phyloP scores from a whole-genome alignment of 2,888 invertebrate species.

The Branchellion lobata region DNA sequence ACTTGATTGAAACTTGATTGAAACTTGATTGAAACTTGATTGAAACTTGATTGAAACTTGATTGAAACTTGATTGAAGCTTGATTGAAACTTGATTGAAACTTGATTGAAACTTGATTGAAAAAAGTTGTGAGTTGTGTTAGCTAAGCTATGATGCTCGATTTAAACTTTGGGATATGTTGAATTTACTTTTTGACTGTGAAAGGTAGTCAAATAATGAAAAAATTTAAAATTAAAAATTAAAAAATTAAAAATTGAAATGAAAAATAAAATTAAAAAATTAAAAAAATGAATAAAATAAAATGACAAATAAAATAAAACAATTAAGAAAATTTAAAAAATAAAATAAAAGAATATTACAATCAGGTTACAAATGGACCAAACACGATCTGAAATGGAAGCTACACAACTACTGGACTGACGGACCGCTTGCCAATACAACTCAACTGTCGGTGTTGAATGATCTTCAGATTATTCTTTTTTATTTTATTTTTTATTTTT shows the following conservation, averaged over 20 bases:
- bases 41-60: no score
- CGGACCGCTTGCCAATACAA: background rate
- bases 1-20: no score
- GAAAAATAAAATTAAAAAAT: background rate
- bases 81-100: no score
- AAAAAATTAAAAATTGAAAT: background rate
- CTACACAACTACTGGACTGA: conserved; percentile 53
- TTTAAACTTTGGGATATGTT: no score
- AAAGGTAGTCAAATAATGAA: no score
- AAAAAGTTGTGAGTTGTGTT: background rate
- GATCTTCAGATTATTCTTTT: conserved; percentile 46
- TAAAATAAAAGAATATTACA: no score
- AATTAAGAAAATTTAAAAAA: no score
- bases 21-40: no score
- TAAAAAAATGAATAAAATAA: background rate
- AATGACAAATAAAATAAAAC: no score
- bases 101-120: background rate
- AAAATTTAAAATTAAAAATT: background rate
- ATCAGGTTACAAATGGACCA: conserved; percentile 55
- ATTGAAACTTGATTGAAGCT: no score
- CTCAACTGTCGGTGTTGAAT: background rate
- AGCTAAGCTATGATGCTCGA: background rate
- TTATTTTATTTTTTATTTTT: conserved; percentile 47
- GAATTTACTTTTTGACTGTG: no score
- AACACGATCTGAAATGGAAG: conserved; percentile 54